Evolutionary conservation across 1,140 invertebrate species (phyloP).

Genomic region (Aculops lycopersici): DNA sequence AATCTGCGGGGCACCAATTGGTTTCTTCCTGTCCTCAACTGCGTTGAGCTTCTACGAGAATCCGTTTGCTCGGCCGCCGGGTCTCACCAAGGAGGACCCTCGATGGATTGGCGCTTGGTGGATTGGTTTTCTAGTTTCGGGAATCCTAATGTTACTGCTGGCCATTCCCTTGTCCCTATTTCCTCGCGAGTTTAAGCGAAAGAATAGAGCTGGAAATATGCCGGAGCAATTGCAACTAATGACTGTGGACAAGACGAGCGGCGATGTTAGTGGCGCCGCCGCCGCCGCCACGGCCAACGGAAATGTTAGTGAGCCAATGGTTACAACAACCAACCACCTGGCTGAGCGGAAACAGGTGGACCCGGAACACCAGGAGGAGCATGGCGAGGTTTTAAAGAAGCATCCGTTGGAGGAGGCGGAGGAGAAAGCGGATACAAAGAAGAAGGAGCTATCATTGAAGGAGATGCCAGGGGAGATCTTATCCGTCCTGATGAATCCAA

Average conservation of each 20-base stretch:
- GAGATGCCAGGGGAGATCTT: constrained; percentile 20
- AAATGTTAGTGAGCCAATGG: neutral
- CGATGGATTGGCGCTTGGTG: constrained; percentile 22
- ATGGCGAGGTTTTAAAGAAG: neutral
- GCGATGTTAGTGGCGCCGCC: neutral
- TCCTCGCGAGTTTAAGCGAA: constrained; percentile 7
- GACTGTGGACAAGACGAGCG: neutral
- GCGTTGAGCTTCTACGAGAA: constrained; percentile 11
- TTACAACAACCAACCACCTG: neutral
- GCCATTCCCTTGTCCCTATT: constrained; percentile 12
- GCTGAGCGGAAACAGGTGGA: neutral
- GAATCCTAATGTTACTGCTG: constrained; percentile 9
- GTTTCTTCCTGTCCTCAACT: constrained; percentile 10
- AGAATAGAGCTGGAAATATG: neutral
- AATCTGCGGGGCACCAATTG: constrained; percentile 10
- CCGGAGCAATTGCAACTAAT: constrained; percentile 2
- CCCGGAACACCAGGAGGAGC: neutral
- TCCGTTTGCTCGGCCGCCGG: constrained; percentile 10
- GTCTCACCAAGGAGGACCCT: constrained; percentile 14
- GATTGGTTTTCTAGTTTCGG: constrained; percentile 18
- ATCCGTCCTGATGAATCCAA: constrained; percentile 25
- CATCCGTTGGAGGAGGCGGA: neutral
- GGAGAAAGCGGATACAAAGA: neutral
- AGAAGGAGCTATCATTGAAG: neutral
- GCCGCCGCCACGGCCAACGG: neutral